phyloP scores from a whole-genome alignment of 2,888 invertebrate species.

The Philereme vetulata region DNA sequence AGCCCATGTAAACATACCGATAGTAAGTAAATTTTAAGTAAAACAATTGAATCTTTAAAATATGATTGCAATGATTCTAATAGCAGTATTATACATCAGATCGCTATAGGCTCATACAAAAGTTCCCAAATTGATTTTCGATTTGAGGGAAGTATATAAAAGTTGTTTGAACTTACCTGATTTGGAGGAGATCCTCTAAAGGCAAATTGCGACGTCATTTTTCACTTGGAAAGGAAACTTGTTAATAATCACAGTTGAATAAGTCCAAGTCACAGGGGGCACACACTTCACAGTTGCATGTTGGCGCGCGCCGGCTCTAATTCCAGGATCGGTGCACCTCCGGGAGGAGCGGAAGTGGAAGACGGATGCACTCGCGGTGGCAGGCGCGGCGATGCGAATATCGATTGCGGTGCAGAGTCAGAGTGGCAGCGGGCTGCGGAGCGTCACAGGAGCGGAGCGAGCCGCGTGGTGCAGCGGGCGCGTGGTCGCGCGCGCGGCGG shows the following conservation, averaged over 20 bases:
- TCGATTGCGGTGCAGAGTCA: conserved; percentile 68
- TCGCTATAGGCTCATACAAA: conserved; percentile 52
- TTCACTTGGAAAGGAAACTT: conserved; percentile 58
- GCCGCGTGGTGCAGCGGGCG: conserved; percentile 81
- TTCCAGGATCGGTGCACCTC: conserved; percentile 51
- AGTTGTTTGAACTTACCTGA: conserved; percentile 65
- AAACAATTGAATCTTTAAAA: conserved; percentile 9
- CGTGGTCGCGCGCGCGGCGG: conserved; percentile 85
- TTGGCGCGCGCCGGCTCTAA: conserved; percentile 51
- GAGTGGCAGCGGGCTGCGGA: conserved; percentile 36
- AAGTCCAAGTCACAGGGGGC: conserved; percentile 40
- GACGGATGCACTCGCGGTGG: conserved; percentile 59
- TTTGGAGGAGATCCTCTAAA: conserved; percentile 82
- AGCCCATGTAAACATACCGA: conserved; percentile 33
- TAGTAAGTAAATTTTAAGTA: not conserved
- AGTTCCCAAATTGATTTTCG: conserved; percentile 29
- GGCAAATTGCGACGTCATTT: conserved; percentile 82
- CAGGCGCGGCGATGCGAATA: conserved; percentile 60
- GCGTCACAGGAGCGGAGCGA: conserved; percentile 66
- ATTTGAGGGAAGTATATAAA: conserved; percentile 13
- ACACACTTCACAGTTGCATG: conserved; percentile 80
- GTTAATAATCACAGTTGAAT: conserved; percentile 27
- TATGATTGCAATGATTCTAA: conserved; percentile 13
- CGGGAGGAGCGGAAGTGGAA: conserved; percentile 40
- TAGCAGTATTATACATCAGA: conserved; percentile 23